Percentiles rank a stretch among this genome's conserved stretches.
phyloP scores from a whole-genome alignment of 1,140 invertebrate species.

The Microplitis demolitor region DNA sequence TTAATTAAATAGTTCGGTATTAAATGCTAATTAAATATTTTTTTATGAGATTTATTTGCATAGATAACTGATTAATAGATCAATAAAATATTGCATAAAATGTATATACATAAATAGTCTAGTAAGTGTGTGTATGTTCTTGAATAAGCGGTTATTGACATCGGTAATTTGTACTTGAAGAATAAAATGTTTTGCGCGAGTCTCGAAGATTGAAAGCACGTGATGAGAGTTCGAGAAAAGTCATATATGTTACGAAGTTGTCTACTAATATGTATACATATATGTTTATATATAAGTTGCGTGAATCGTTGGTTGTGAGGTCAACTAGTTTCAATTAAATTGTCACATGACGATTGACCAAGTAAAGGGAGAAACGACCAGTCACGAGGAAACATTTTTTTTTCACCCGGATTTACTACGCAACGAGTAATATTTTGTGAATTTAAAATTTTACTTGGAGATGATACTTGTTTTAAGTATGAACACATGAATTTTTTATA shows the following conservation, averaged over 20 bases:
- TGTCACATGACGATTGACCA: constrained; percentile 26
- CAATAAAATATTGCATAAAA: too few relatives aligned
- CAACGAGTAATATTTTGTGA: neutral
- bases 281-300: neutral
- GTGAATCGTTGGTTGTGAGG: constrained; percentile 11
- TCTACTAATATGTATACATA: too few relatives aligned
- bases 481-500: neutral
- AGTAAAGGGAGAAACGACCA: constrained; percentile 1
- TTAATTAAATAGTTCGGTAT: too few relatives aligned
- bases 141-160: constrained; percentile 9
- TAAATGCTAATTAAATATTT: too few relatives aligned
- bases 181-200: constrained; percentile 9
- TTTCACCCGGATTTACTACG: neutral
- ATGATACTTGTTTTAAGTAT: neutral
- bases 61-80: too few relatives aligned
- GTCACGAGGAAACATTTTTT: constrained; percentile 31
- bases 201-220: constrained; percentile 2
- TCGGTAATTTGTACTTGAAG: neutral
- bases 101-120: neutral
- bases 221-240: constrained; percentile 23
- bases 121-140: neutral
- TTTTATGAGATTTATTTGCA: too few relatives aligned
- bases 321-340: constrained; percentile 33
- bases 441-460: neutral
- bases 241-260: too few relatives aligned